Evolutionary conservation across 2,797 vertebrate genomes (phyloP), one percentile per base, ranked within the genome.

Genomic region (Chelidonichthys spinosus): DNA sequence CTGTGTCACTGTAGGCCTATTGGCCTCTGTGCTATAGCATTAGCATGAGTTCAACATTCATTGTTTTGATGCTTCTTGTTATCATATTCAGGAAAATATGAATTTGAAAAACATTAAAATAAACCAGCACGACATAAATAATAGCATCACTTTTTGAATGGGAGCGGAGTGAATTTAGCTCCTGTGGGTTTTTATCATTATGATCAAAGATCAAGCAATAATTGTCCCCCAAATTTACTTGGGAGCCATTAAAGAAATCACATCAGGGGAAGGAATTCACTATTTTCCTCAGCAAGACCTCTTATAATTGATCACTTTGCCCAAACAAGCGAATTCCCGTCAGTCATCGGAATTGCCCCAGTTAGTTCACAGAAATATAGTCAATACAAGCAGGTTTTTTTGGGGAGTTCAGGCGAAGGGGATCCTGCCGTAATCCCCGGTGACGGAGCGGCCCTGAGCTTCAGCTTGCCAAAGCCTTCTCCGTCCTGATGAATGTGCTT

Each of bases 171-270:
- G 55, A 70, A 85, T 88, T 67, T 83, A 69, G 47, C 85, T 87
- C 82, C 76, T 76, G 82, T 70, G 82, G 79, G 67, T 78, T 86
- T 82, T 86, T 80, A 85, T 85, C 78, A 82, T 81, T 85, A 87
- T 78, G 64, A 89, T 77, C 79, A 90, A 82, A 85, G 89, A 87
- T 90, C 78, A 86, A 50, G 69, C 81, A 67, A 81, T 85, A 83
- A 87, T 82, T 71, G 81, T 69, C 72, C 52, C 68, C 52, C 68
- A 82, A 79, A 84, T 87, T 78, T 79, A 85, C 78, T 78, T 64
- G 42, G 71, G 71, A 73, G 79, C 81, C n/a, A 77, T 79, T 76
- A 81, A 85, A 58, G 74, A 83, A 78, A 79, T 76, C 67, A 56
- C 86, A 83, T 77, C 69, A 68, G 60, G 76, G 74, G 25, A 25